Evolutionary conservation across 2,113 vertebrate genomes (phyloP).

Genomic region (Neotoma lepida): DNA sequence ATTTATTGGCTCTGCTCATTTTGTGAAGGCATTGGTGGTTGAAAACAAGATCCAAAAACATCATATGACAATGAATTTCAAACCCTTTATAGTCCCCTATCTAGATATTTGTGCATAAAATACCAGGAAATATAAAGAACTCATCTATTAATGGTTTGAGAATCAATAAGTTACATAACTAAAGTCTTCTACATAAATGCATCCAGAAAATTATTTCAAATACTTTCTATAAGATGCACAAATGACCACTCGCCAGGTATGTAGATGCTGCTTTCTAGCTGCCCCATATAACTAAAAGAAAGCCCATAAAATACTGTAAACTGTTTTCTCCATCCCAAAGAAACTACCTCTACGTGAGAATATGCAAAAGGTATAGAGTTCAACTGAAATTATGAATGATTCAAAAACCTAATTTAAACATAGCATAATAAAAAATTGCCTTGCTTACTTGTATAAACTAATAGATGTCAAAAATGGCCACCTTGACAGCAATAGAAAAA

Average conservation of each 20-base stretch:
- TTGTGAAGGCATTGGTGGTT: not conserved
- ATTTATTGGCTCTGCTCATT: not conserved
- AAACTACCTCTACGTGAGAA: not conserved
- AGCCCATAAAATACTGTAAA: not conserved
- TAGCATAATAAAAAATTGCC: slow-evolving; percentile 22
- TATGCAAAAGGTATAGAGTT: slow-evolving; percentile 27
- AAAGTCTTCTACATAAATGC: not conserved
- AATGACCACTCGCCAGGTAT: not conserved
- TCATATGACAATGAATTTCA: not conserved
- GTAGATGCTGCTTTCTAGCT: not conserved
- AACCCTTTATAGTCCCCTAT: not conserved
- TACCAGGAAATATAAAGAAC: slow-evolving; percentile 1
- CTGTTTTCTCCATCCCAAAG: not conserved
- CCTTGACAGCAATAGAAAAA: slow-evolving; percentile 42
- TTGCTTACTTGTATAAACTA: slow-evolving; percentile 28
- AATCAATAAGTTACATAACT: not conserved
- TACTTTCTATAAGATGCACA: not conserved
- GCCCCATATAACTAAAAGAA: not conserved
- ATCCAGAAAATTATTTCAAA: slow-evolving; percentile 38
- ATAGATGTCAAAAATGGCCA: slow-evolving; percentile 55
- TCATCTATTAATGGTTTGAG: not conserved
- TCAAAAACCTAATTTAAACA: slow-evolving; percentile 22
- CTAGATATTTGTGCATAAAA: slow-evolving; percentile 43
- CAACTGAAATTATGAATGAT: slow-evolving; percentile 51
- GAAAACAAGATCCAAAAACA: slow-evolving; percentile 12